Percentiles rank a stretch among this genome's conserved stretches.
phyloP scores from a whole-genome alignment of 2,113 vertebrate genomes.

The Hypocryptadius cinnamomeus region DNA sequence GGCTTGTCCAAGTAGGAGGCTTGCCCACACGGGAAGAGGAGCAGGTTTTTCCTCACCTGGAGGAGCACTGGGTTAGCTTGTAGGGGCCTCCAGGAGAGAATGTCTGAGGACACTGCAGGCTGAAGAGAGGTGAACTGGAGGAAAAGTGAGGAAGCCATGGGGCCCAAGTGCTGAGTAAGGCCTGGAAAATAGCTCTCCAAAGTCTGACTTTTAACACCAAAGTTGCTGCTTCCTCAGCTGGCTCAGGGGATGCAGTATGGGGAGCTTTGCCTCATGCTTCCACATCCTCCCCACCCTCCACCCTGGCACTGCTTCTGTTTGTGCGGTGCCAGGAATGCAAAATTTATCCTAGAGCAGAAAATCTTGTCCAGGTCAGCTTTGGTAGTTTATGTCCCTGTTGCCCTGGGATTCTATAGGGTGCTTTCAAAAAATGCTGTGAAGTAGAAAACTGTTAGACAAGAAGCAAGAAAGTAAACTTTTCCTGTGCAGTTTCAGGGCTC shows the following conservation, averaged over 20 bases:
- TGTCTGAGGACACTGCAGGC: neutral
- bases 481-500: neutral
- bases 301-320: fast-evolving
- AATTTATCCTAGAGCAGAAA: neutral
- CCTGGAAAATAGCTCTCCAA: neutral
- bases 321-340: neutral
- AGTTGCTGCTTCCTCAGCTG: neutral
- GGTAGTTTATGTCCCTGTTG: neutral
- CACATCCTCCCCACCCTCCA: neutral
- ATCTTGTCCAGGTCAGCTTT: neutral
- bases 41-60: neutral
- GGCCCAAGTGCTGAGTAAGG: neutral
- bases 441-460: neutral
- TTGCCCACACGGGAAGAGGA: neutral
- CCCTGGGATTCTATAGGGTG: neutral
- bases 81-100: neutral
- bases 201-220: neutral
- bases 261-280: neutral
- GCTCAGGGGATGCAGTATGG: neutral
- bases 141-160: neutral
- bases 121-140: neutral
- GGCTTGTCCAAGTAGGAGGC: neutral
- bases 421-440: neutral
- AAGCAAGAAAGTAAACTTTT: neutral
- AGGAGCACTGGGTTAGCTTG: neutral